phyloP scores from a whole-genome alignment of 2,888 invertebrate species.

The Camptogramma bilineatum region DNA sequence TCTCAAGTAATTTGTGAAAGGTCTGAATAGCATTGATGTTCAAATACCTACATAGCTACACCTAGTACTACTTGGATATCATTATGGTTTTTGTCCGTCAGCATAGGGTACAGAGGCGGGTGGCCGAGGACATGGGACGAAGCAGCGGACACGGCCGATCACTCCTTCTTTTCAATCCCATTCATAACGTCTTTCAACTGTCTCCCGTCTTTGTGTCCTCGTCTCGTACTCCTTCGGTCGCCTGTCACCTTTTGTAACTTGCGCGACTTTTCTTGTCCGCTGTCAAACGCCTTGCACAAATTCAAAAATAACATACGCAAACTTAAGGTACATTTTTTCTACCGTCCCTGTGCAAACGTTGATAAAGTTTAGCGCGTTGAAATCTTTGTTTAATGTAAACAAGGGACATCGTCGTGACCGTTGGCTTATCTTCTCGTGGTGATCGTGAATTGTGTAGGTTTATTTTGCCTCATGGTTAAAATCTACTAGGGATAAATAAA shows the following conservation, averaged over 20 bases:
- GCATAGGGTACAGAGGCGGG: conserved; percentile 26
- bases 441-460: conserved; percentile 65
- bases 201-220: conserved; percentile 69
- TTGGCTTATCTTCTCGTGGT: conserved; percentile 70
- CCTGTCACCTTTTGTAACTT: conserved; percentile 78
- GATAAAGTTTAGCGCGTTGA: conserved; percentile 76
- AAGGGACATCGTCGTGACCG: conserved; percentile 71
- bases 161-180: conserved; percentile 80
- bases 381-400: conserved; percentile 81
- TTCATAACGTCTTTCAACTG: conserved; percentile 81
- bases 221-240: conserved; percentile 69
- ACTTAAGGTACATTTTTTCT: conserved; percentile 62
- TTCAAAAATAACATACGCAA: conserved; percentile 78
- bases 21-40: background rate
- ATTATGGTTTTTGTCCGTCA: background rate
- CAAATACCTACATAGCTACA: background rate
- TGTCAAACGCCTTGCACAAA: conserved; percentile 85
- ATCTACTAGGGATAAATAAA: background rate
- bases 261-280: conserved; percentile 67
- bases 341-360: conserved; percentile 75
- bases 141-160: conserved; percentile 71
- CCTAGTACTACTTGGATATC: no score
- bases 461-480: conserved; percentile 19
- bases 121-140: conserved; percentile 40
- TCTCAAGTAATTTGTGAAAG: background rate